phyloP scores from a whole-genome alignment of 2,888 invertebrate species.

The Drosophila falleni region DNA sequence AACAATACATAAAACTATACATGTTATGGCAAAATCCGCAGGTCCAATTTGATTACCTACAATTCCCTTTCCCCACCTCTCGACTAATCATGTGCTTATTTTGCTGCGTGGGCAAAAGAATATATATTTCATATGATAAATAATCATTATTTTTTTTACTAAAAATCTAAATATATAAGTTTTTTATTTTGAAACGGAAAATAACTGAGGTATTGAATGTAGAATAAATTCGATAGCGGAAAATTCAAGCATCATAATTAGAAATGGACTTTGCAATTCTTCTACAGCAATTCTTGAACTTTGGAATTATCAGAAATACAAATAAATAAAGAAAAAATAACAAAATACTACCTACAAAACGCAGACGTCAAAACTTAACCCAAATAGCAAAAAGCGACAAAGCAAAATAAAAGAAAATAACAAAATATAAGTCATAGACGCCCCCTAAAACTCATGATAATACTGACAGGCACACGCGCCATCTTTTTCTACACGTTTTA shows the following conservation, averaged over 20 bases:
- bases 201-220: slow-evolving; percentile 14
- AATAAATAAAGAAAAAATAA: slow-evolving; percentile 6
- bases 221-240: neutral
- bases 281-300: slow-evolving; percentile 43
- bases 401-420: slow-evolving; percentile 7
- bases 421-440: slow-evolving; percentile 22
- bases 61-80: neutral
- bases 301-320: slow-evolving; percentile 43
- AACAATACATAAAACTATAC: slow-evolving; percentile 33
- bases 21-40: slow-evolving; percentile 21
- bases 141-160: slow-evolving; percentile 4
- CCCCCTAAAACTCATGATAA: slow-evolving; percentile 48
- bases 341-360: slow-evolving; percentile 10
- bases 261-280: slow-evolving; percentile 40
- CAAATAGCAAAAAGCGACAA: slow-evolving; percentile 37
- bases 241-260: slow-evolving; percentile 1
- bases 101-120: slow-evolving; percentile 38
- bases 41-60: slow-evolving; percentile 38
- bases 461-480: slow-evolving; percentile 59
- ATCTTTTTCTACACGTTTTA: slow-evolving; percentile 20
- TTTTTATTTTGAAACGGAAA: slow-evolving; percentile 23
- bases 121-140: slow-evolving; percentile 17
- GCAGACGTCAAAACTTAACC: slow-evolving; percentile 64
- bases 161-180: slow-evolving; percentile 1
- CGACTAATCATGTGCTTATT: slow-evolving; percentile 62